Percentiles rank a stretch among this genome's conserved stretches.
Conservation (phyloP, 2,113 vertebrate species). For the Burhinus bistriatus region DNA sequence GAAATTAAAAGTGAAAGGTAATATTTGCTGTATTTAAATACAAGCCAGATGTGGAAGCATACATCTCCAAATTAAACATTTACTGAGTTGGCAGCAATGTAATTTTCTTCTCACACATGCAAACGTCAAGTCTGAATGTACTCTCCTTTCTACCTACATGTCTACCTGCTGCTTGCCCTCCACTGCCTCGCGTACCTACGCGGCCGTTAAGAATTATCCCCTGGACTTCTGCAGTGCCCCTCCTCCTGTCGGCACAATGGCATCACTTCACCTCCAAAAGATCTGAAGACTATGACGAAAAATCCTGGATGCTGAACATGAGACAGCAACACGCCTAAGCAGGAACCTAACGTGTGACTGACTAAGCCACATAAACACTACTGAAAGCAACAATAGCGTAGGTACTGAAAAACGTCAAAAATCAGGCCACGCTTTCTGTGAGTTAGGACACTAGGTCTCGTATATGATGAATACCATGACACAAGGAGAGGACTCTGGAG, state of each 20-base stretch:
- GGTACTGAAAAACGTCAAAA: not conserved
- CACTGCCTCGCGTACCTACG: not conserved
- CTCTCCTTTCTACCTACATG: not conserved
- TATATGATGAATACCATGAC: fast-evolving
- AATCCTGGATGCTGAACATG: fast-evolving
- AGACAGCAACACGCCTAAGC: fast-evolving
- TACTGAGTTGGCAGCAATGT: constrained; percentile 47
- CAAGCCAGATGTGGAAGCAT: constrained; percentile 49
- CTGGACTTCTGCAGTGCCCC: not conserved
- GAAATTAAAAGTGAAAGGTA: constrained; percentile 15
- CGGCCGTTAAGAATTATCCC: not conserved
- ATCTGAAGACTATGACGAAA: not conserved
- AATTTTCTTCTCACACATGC: constrained; percentile 18
- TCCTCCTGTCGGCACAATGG: not conserved
- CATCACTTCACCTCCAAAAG: not conserved
- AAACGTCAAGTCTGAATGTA: not conserved
- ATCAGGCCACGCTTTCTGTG: fast-evolving
- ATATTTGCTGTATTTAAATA: constrained; percentile 54
- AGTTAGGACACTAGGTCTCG: not conserved
- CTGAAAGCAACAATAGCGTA: fast-evolving
- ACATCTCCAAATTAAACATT: constrained; percentile 63
- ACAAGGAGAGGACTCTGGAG: not conserved
- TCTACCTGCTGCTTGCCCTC: not conserved
- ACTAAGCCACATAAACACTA: not conserved
- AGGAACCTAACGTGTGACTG: not conserved